phyloP scores from a whole-genome alignment of 2,888 invertebrate genomes.

The Ormyrus rosae region DNA sequence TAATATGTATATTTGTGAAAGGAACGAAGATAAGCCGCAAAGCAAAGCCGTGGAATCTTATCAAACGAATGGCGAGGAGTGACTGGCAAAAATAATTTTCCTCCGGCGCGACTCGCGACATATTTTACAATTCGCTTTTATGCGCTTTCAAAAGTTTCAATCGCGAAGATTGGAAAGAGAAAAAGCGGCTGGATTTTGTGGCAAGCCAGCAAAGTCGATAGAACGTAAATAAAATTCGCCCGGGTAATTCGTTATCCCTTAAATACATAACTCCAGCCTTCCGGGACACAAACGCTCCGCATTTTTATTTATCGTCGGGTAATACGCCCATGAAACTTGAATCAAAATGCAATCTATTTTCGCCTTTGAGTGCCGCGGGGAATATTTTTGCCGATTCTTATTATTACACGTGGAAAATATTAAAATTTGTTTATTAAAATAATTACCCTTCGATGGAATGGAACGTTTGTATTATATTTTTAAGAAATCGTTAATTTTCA shows the following conservation, averaged over 20 bases:
- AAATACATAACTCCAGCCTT: conserved; percentile 37
- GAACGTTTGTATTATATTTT: too few species aligned
- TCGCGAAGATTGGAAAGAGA: conserved; percentile 36
- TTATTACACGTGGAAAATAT: too few species aligned
- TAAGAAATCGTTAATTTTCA: too few species aligned
- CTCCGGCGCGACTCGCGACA: conserved; percentile 11
- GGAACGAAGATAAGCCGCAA: too few species aligned
- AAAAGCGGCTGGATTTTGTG: conserved; percentile 18
- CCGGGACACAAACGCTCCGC: not conserved
- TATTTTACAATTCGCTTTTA: conserved; percentile 48
- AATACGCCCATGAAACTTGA: conserved; percentile 8
- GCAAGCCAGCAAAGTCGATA: conserved; percentile 48
- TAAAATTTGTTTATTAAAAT: too few species aligned
- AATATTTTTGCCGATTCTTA: too few species aligned
- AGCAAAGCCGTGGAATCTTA: too few species aligned
- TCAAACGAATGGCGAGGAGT: not conserved
- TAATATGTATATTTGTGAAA: too few species aligned
- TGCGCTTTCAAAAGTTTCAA: conserved; percentile 30
- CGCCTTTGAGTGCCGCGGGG: not conserved
- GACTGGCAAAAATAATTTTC: conserved; percentile 19
- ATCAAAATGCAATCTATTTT: conserved; percentile 27
- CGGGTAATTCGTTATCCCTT: conserved; percentile 57
- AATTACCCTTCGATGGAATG: too few species aligned
- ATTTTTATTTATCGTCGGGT: conserved; percentile 56
- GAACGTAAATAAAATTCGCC: conserved; percentile 60